Evolutionary conservation across 2,113 vertebrate species (phyloP), one percentile per base, ranked within the genome.

Genomic region (mouse (Mus musculus)): DNA sequence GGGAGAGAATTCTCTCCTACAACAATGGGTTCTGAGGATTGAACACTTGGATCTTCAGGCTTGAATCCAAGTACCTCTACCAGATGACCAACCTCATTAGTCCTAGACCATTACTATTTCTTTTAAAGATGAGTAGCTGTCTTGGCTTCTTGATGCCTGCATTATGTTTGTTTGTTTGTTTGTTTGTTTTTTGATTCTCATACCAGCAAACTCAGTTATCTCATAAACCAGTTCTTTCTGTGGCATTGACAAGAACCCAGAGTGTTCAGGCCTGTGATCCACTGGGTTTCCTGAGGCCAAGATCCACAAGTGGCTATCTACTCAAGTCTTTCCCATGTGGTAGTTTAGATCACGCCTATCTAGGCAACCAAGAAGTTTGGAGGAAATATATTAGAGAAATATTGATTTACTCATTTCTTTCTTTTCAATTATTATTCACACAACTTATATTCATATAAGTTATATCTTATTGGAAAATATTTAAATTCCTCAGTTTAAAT

Each of bases 361-460:
- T 46, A 28, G 1, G 3, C 88, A 7, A 5, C 22, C 52, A 88
- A 82, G 17, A 28, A 26, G 2, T 72, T 72, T 65, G 52, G 4
- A 85, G 95, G 36, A 95, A 93, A 88, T n/a, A 72, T 14, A 7
- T 59, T 26, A 69, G 9, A 61, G 7, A 71, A 39, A 33, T 42
- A 82, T 61, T 73, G 22, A 69, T 96, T 71, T 88, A 72, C n/a
- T 86, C 46, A 91, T 67, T 65, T 59, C 61, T 90, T 11, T 54
- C 19, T 63, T 61, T 82, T 95, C n/a, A 80, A 33, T 65, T 88
- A 93, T 75, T n/a, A 54, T 2, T 46, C 10, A 28, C 26, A 75
- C 86, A 61, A 76, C 14, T 39, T 33, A 75, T 28, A 20, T 33
- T 54, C 0, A 30, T n/a, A n/a, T 75, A 16, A 80, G 88, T 90